Base-by-base conservation (phyloP, 2,888 invertebrate species). In the Drosophila peninsularis region DNA sequence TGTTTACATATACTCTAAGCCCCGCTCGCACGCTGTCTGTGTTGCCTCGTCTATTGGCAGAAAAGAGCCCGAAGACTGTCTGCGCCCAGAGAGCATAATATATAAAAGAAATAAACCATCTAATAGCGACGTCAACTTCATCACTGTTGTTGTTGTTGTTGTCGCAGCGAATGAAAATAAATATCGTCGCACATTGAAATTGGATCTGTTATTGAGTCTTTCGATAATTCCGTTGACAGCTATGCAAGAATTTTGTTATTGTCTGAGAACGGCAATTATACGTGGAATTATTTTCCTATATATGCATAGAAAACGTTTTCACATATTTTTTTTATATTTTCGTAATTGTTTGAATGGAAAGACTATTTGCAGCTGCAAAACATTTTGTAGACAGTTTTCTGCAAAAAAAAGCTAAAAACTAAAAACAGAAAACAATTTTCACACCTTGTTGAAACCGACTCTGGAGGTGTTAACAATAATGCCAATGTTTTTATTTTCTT, bases 131-230 rank as follows among this genome's bases (percentile, higher is more conserved):
- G 27, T 30, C 27, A 30, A 30, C 27, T 30, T 7, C 27, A 30
- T 30, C 7, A 30, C 7, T 30, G 50, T 14, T 19, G 34, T 24
- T 24, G 11, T 24, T 36, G 61, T 55, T 56, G 34, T 60, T 73
- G 62, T 52, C 56, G 73, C 36, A 60, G 61, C 52, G 60, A 75
- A 81, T 80, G 67, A 78, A 85, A 83, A 83, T 78, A 83, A 83
- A 83, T 75, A 85, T 73, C 54, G 82, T 70, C 77, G 70, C 83
- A 72, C 62, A 54, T 75, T 74, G 83, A 83, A 85, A 84, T 81
- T 75, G 58, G 83, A 84, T 68, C 78, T 85, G 73, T 80, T 84
- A 84, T 84, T 85, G 80, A 85, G 81, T 81, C 81, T 83, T 71
- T 71, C 78, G 85, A 85, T 77, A 60, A 69, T 75, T 62, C 65